Conservation (phyloP, 2,888 invertebrate genomes). For the Zelleria hepariella region DNA sequence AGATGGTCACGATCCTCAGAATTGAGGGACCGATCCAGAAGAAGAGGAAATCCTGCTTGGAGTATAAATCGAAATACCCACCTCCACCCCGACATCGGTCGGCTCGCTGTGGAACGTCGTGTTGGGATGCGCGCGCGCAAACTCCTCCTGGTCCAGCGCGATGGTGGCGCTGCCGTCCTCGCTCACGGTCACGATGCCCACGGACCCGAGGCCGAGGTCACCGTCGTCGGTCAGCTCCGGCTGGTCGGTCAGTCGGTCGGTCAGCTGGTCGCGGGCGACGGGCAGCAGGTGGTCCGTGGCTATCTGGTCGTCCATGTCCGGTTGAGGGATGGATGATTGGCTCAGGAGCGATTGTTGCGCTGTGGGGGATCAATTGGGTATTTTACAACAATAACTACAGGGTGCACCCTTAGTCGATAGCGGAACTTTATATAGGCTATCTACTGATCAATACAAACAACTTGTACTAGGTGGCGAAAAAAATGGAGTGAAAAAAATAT, state of each 20-base stretch:
- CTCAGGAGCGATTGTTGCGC: conserved; percentile 36
- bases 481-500: no score
- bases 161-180: conserved; percentile 51
- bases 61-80: not conserved
- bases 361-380: not conserved
- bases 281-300: conserved; percentile 49
- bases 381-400: no score
- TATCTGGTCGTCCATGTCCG: conserved; percentile 60
- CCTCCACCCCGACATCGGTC: conserved; percentile 42
- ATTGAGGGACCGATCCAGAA: no score
- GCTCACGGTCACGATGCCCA: conserved; percentile 59
- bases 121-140: conserved; percentile 61
- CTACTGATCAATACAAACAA: no score
- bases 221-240: conserved; percentile 28
- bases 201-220: conserved; percentile 44
- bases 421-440: no score
- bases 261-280: conserved; percentile 10
- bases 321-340: conserved; percentile 41
- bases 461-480: no score
- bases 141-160: conserved; percentile 59
- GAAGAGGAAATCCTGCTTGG: not conserved
- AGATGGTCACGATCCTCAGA: no score
- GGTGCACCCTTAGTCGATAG: no score
- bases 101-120: conserved; percentile 66
- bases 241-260: conserved; percentile 23